These are phyloP conservation scores for Athene noctua DNA, from an alignment of 2,113 vertebrate species.

Conservation along the genomic window DNA sequence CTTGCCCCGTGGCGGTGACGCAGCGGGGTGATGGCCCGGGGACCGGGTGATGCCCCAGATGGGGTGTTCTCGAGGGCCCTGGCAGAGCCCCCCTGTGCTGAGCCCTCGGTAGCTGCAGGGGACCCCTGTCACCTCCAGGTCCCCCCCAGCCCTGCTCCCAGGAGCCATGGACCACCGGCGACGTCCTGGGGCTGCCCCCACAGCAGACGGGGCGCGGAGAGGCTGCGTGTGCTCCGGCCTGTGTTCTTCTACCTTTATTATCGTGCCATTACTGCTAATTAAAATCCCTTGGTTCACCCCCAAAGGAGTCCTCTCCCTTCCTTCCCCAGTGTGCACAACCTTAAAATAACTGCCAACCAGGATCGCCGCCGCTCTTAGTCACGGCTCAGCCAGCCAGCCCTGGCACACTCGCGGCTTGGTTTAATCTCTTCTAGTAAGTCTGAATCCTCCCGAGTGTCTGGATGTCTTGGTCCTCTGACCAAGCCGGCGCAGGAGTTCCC, in stretches of 20 bases:
- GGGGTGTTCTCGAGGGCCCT: background rate
- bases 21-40: too few relatives aligned
- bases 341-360: background rate
- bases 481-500: rapidly evolving
- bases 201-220: background rate
- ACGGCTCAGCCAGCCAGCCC: rapidly evolving
- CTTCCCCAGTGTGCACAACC: background rate
- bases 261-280: background rate
- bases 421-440: background rate
- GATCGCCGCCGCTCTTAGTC: background rate
- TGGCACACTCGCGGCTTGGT: background rate
- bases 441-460: background rate
- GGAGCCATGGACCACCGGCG: rapidly evolving
- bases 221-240: background rate
- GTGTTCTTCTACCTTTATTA: background rate
- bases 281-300: background rate
- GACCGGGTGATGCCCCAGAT: too few relatives aligned
- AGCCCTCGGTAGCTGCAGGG: background rate
- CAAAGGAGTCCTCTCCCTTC: background rate
- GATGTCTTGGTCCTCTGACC: background rate
- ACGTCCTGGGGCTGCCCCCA: background rate
- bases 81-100: background rate
- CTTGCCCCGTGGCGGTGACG: rapidly evolving
- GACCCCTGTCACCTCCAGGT: background rate
- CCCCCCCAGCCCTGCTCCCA: too few relatives aligned